Evolutionary conservation across 2,797 vertebrate genomes (phyloP), one percentile per base, ranked within the genome.

Genomic region (Notamacropus eugenii): DNA sequence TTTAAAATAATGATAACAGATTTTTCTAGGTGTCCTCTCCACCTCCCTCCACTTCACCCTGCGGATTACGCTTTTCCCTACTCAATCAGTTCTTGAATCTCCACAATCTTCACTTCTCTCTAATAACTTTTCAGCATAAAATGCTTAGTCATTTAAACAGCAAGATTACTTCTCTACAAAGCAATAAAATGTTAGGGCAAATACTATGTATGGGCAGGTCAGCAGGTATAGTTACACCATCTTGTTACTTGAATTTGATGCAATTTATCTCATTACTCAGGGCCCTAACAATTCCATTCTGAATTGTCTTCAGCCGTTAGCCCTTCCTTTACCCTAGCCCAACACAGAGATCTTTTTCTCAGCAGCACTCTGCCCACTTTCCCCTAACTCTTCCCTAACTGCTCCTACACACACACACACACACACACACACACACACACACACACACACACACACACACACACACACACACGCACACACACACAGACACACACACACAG

Each of bases 181-280:
- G n/a, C 34, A 6, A 74, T 74, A 74, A 40, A 74, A 74, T 74
- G 4, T 74, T n/a, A 74, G 34, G 62, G 58, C 58, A 62, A 1
- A 62, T 12, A 62, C 29, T 31, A 13, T 31, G n/a, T 6, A 67
- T n/a, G 40, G 16, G n/a, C 40, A n/a, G n/a, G 62, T 40, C 16
- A 52, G 50, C 50, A 52, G 31, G 13, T 34, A 62, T 13, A 62
- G 11, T 10, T 1, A 62, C 29, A 62, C 29, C 3, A 31, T 62
- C 58, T 40, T 74, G n/a, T 95, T 93, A 90, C 90, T 55, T 92
- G 57, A 67, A 24, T 58, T 28, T 9, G 74, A 55, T 91, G 40
- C 40, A 91, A 93, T 94, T 95, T 93, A 94, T 94, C 52, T 91
- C 55, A 74, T 67, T 96, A 31, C 54, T 92, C 54, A 93, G 62